Base-by-base conservation (phyloP, 2,113 vertebrate genomes). In the Lanius collurio region DNA sequence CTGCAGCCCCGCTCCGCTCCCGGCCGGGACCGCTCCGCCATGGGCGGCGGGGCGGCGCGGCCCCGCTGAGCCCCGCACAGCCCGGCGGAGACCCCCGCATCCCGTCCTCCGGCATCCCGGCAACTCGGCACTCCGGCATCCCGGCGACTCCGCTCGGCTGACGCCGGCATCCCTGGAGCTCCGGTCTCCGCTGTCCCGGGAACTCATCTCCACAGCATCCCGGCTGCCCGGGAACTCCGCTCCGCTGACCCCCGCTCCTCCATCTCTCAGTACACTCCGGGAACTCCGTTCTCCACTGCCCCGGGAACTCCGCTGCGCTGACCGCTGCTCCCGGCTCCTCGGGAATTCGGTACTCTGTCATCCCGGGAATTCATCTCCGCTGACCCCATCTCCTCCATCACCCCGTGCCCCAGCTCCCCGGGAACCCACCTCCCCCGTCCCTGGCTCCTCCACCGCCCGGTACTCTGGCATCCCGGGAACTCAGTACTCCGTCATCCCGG, bases 1-100 rank as follows among this genome's bases (percentile, higher is more conserved):
- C 86, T 71, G 73, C 97, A 97, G 88, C 97, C 52, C 82, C 33
- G 73, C 92, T 60, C 88, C 41, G 33, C 64, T 56, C n/a, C n/a
- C 69, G 24, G 56, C 91, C 52, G 41, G 41, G 63, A 63, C 7
- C 3, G n/a, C 30, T 39, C 70, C 37, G 56, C 33, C 39, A 91
- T 85, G 96, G 84, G 70, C 37, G n/a, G 37, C 22, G 41, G 30
- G 35, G 56, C 6, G 10, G 50, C 5, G 22, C 64, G n/a, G 33
- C 33, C 42, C 31, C 88, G 53, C 63, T 91, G 91, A 89, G 3
- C 75, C 12, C 50, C 64, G 49, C 46, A 7, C 35, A 2, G 1
- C 15, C 47, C 59, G 33, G 63, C 63, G 8, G 39, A 59, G 8
- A 4, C 41, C 20, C 50, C 49, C 28, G 52, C 12, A n/a, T 7